A percentile compares a stretch with the other conserved stretches of the same genome.
These are phyloP conservation scores for Rhyacophila brunnea DNA, from an alignment of 1,140 invertebrate genomes.

Conservation along the genomic window DNA sequence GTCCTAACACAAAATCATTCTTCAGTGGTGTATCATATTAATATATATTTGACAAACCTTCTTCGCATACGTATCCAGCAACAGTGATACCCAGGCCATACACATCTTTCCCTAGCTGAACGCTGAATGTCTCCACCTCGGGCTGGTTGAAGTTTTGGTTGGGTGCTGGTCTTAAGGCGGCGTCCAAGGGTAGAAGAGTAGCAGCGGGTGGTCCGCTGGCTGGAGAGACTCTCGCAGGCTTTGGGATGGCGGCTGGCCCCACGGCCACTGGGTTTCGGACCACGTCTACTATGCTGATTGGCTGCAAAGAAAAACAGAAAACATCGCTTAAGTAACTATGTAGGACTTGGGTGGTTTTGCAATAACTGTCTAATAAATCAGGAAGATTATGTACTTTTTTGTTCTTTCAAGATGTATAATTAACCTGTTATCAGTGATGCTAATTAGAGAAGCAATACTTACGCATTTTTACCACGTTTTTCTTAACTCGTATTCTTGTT, in stretches of 20 bases:
- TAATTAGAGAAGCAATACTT: too few relatives aligned
- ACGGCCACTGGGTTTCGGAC: constrained; percentile 20
- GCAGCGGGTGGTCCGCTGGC: constrained; percentile 45
- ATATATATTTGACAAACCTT: constrained; percentile 58
- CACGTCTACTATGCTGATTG: constrained; percentile 33
- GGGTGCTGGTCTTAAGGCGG: constrained; percentile 49
- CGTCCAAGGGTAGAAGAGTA: constrained; percentile 54
- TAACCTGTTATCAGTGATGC: too few relatives aligned
- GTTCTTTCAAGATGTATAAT: too few relatives aligned
- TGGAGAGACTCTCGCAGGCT: constrained; percentile 55
- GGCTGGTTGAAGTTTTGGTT: constrained; percentile 49
- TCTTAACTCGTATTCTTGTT: too few relatives aligned
- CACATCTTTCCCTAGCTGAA: constrained; percentile 78
- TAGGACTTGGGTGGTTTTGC: too few relatives aligned
- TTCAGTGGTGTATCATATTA: too few relatives aligned
- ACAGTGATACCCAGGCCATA: constrained; percentile 94
- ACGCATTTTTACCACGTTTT: too few relatives aligned
- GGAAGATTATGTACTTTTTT: too few relatives aligned
- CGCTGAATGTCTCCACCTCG: constrained; percentile 85
- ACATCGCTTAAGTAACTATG: too few relatives aligned
- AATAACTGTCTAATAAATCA: too few relatives aligned
- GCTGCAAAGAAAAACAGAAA: constrained; percentile 16
- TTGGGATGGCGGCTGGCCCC: constrained; percentile 25
- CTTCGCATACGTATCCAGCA: constrained; percentile 90
- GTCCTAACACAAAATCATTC: too few relatives aligned